Evolutionary conservation across 2,888 invertebrate species (phyloP), one percentile per base, ranked within the genome.

Genomic region (Troglohyphantes excavatus): DNA sequence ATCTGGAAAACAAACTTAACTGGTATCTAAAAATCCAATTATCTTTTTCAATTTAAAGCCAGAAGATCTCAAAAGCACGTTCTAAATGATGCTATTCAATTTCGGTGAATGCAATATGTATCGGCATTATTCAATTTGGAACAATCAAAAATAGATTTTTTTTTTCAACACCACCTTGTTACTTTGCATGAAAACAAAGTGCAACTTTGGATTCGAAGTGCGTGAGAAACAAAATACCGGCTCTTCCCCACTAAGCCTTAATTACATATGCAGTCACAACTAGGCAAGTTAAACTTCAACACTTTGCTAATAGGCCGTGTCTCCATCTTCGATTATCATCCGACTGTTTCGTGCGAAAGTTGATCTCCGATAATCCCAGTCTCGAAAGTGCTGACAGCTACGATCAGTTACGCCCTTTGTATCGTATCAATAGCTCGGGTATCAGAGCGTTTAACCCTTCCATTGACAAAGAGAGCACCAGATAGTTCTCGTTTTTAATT

Each of bases 311-410:
- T 53, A 53, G 13, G 13, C 53, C 53, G n/a, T 53, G 53, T 53
- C 53, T 53, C 53, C 53, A 53, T 53, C 53, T 53, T n/a, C 53
- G 53, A 53, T 53, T n/a, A 53, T 53, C 53, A n/a, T 17, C 53
- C 53, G n/a, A 53, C 17, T 39, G 9, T 39, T 53, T 53, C 53
- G 53, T 53, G 53, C n/a, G 53, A 53, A 53, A 53, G 53, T 53
- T 53, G 53, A n/a, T 53, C 17, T 53, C 13, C 5, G 53, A 53
- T 53, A 53, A 53, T 53, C 17, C 13, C 53, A 53, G 53, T 33
- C 5, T 3, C 3, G 33, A 33, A n/a, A 33, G 33, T n/a, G n/a
- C 17, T 53, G 53, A 53, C 53, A 53, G n/a, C 53, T 53, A 53
- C 53, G 53, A 13, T n/a, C 53, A 5, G 53, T n/a, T 53, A 17